A percentile compares a stretch with the other conserved stretches of the same genome.
Evolutionary conservation across 1,140 invertebrate genomes (phyloP).

Genomic region (Drosophila nigrodunni): DNA sequence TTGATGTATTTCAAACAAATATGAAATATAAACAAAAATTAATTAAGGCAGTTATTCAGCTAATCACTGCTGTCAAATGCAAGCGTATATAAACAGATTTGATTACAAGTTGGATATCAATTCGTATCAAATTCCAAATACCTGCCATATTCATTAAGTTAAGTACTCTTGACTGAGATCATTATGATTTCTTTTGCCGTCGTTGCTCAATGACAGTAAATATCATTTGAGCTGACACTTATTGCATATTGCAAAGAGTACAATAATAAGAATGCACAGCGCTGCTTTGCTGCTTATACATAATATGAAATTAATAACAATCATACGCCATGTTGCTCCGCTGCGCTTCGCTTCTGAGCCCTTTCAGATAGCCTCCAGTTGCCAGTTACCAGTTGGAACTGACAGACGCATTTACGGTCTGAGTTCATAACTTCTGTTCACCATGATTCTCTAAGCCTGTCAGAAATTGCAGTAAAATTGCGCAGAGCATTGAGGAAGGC

Average conservation of each 20-base stretch:
- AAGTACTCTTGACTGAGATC: slow-evolving; percentile 3
- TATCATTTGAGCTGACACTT: slow-evolving; percentile 77
- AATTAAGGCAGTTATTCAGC: too few species aligned
- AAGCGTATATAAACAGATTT: background rate
- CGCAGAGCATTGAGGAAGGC: slow-evolving; percentile 58
- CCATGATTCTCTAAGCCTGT: slow-evolving; percentile 81
- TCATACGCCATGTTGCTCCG: slow-evolving; percentile 76
- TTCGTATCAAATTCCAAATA: background rate
- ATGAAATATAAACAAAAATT: too few species aligned
- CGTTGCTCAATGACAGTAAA: slow-evolving; percentile 63
- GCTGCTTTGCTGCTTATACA: slow-evolving; percentile 58
- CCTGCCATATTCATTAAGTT: slow-evolving; percentile 12
- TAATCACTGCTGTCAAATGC: too few species aligned
- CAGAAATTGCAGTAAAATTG: slow-evolving; percentile 82
- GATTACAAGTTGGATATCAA: background rate
- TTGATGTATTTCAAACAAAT: too few species aligned
- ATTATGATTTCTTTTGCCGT: slow-evolving; percentile 19
- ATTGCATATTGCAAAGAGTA: slow-evolving; percentile 72
- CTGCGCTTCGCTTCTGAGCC: slow-evolving; percentile 33
- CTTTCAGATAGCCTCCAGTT: slow-evolving; percentile 4
- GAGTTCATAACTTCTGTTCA: slow-evolving; percentile 75
- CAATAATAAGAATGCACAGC: background rate
- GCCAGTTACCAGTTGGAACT: slow-evolving; percentile 71
- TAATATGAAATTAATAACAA: slow-evolving; percentile 83
- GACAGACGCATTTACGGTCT: slow-evolving; percentile 66